Conservation (phyloP, 2,797 vertebrate species). For the Danio albolineatus region DNA sequence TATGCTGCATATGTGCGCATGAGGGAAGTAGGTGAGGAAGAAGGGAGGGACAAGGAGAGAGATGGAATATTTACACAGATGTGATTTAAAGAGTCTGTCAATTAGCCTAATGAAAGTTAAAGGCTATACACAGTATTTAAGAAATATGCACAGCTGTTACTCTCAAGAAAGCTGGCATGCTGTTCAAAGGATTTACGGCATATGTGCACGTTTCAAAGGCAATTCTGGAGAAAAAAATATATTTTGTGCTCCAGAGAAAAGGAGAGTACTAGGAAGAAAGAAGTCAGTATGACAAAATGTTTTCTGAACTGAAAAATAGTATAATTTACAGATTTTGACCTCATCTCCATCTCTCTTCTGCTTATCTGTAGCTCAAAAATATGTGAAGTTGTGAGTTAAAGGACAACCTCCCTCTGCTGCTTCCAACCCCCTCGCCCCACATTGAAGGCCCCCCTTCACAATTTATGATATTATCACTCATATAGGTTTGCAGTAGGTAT, state of each 20-base stretch:
- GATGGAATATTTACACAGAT: slow-evolving; percentile 4
- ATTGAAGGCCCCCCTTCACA: no score
- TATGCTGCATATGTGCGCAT: slow-evolving; percentile 15
- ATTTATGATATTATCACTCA: no score
- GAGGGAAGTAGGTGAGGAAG: slow-evolving; percentile 1
- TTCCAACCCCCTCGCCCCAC: no score
- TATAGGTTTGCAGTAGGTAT: no score
- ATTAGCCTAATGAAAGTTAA: background rate
- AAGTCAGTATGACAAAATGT: background rate
- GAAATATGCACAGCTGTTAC: background rate
- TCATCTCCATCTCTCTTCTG: background rate
- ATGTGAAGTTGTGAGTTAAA: no score
- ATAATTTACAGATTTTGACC: background rate
- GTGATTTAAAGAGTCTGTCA: slow-evolving; percentile 19
- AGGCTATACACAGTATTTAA: background rate
- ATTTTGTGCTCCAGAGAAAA: background rate
- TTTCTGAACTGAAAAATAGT: background rate
- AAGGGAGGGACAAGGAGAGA: background rate
- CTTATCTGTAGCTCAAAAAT: background rate
- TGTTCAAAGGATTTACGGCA: background rate
- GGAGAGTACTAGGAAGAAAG: background rate
- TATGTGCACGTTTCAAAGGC: background rate
- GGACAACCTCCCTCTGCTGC: no score
- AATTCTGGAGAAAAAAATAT: background rate
- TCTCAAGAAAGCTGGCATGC: background rate